Base-by-base conservation (phyloP, 1,140 invertebrate genomes). In the Metaphire vulgaris region DNA sequence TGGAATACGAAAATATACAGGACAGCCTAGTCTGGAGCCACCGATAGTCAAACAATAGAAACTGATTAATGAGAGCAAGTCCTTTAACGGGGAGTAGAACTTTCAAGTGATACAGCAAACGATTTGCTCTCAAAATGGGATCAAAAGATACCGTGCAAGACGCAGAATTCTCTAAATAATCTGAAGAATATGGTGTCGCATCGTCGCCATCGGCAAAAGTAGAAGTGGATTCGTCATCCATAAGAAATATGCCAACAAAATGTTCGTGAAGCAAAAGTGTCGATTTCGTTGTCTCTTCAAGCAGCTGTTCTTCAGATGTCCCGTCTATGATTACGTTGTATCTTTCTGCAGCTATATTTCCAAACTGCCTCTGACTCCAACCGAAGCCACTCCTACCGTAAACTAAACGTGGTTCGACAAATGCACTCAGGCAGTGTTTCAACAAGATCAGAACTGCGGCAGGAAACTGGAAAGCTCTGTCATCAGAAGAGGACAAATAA, bases 201-300 rank as follows among this genome's bases (percentile, higher is more conserved):
- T n/a, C n/a, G n/a, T n/a, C n/a, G n/a, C n/a, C n/a, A n/a, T n/a
- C n/a, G n/a, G n/a, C n/a, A n/a, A n/a, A n/a, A n/a, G n/a, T n/a
- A n/a, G n/a, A n/a, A n/a, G n/a, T n/a, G n/a, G n/a, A n/a, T n/a
- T n/a, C 30, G 1, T 28, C 31, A 0, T 69, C 65, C 15, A 29
- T 30, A 29, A 76, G 67, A 41, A 33, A 76, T 6, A 70, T 70
- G 26, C 28, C 64, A 6, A 34, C 75, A n/a, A 72, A 30, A 21
- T 76, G 33, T 72, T 76, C 75, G 34, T 76, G 75, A 15, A 76
- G 33, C 34, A 34, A n/a, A 6, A 76, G 41, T 21, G 68, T 76
- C 16, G 71, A 56, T 29, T 32, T 41, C 2, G 75, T 70, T 56
- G 68, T 33, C 1, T 72, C 75, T 16, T 41, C 31, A 15, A n/a